These are phyloP conservation scores for Perizoma affinitatum DNA, from an alignment of 2,888 invertebrate species.

Conservation along the genomic window DNA sequence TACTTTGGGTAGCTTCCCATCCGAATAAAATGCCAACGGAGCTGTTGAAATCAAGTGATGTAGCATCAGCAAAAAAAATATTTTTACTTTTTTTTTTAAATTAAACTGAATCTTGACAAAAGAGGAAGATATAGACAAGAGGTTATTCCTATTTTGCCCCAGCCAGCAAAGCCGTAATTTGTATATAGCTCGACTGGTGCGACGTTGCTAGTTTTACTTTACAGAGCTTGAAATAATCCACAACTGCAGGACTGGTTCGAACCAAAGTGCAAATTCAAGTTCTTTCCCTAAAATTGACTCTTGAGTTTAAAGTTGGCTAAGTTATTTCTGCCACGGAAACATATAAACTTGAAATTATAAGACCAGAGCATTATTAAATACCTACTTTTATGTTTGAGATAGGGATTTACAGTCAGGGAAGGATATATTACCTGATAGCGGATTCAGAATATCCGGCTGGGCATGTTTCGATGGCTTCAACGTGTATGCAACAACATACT, in stretches of 20 bases:
- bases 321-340: slow-evolving; percentile 8
- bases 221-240: slow-evolving; percentile 27
- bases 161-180: too few relatives aligned
- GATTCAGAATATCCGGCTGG: slow-evolving; percentile 92
- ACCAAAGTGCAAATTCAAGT: slow-evolving; percentile 37
- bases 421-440: slow-evolving; percentile 85
- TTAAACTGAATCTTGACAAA: too few relatives aligned
- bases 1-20: too few relatives aligned
- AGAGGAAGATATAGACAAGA: too few relatives aligned
- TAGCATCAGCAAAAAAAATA: too few relatives aligned
- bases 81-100: too few relatives aligned
- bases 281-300: slow-evolving; percentile 30
- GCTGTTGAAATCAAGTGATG: too few relatives aligned
- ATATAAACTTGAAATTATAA: neutral
- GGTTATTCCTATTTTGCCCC: too few relatives aligned
- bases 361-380: neutral
- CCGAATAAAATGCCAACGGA: too few relatives aligned
- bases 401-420: too few relatives aligned
- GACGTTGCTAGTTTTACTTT: neutral
- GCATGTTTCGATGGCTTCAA: slow-evolving; percentile 87
- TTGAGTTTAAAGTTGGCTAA: slow-evolving; percentile 29
- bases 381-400: too few relatives aligned
- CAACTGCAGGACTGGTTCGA: slow-evolving; percentile 30
- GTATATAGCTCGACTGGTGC: neutral
- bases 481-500: slow-evolving; percentile 93